Evolutionary conservation across 2,888 invertebrate genomes (phyloP).

Genomic region (Trachelus stipa): DNA sequence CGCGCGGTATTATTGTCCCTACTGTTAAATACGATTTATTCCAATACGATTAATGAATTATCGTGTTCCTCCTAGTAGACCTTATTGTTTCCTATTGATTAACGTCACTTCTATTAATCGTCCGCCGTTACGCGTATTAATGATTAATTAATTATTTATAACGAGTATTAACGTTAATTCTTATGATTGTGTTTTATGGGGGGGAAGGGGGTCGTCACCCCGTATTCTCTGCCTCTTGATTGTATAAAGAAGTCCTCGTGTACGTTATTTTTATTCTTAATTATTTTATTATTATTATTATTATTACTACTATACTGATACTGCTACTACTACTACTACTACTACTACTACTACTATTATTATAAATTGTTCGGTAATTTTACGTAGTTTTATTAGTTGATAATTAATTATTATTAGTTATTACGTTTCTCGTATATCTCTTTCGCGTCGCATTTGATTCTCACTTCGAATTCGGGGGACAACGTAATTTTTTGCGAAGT

Average conservation of each 20-base stretch:
- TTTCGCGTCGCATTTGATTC: background rate
- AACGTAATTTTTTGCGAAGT: background rate
- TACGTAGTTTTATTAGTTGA: background rate
- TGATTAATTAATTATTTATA: slow-evolving; percentile 15
- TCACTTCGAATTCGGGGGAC: background rate
- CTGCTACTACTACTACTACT: slow-evolving; percentile 28
- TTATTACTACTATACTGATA: slow-evolving; percentile 32
- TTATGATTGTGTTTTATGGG: slow-evolving; percentile 2
- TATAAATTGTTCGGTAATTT: background rate
- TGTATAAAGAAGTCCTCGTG: slow-evolving; percentile 10
- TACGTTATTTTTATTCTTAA: slow-evolving; percentile 27
- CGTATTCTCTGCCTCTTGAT: background rate
- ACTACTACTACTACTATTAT: slow-evolving; percentile 22
- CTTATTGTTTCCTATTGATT: slow-evolving; percentile 16
- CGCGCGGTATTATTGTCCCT: background rate
- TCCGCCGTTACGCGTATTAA: slow-evolving; percentile 19
- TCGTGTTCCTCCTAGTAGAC: no score
- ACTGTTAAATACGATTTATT: slow-evolving; percentile 18
- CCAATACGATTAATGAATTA: no score
- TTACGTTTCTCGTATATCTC: background rate
- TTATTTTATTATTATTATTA: slow-evolving; percentile 48
- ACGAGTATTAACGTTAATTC: slow-evolving; percentile 3
- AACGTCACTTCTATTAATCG: slow-evolving; percentile 25
- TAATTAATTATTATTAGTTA: slow-evolving; percentile 4
- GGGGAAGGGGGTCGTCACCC: background rate